These are phyloP conservation scores for Macropis europaea DNA, from an alignment of 2,888 invertebrate species.

Conservation along the genomic window DNA sequence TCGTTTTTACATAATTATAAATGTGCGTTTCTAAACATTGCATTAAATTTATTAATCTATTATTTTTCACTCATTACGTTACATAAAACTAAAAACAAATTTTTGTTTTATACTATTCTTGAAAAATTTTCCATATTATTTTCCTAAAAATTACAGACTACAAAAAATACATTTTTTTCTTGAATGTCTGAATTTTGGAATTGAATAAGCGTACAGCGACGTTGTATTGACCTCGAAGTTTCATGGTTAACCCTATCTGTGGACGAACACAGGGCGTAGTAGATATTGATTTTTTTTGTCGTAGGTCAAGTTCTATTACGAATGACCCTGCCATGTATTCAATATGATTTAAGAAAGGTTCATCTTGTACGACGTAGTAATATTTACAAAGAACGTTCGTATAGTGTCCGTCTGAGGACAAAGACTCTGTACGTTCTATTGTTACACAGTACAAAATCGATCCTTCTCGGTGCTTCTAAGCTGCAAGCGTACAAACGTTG, in stretches of 20 bases:
- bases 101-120: no score
- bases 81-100: background rate
- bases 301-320: background rate
- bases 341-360: no score
- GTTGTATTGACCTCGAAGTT: no score
- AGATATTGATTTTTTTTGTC: background rate
- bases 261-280: no score
- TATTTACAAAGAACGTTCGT: background rate
- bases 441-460: constrained; percentile 71
- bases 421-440: constrained; percentile 16
- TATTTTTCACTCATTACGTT: background rate
- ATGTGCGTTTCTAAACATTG: background rate
- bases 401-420: background rate
- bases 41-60: background rate
- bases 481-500: constrained; percentile 1
- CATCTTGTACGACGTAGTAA: no score
- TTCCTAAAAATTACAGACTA: no score
- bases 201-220: no score
- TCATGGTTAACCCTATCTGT: no score
- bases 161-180: no score
- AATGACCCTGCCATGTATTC: no score
- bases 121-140: no score
- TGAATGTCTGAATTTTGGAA: no score
- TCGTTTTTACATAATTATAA: background rate
- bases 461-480: constrained; percentile 35